phyloP scores from a whole-genome alignment of 1,140 invertebrate species.

The Phocides pigmalion region DNA sequence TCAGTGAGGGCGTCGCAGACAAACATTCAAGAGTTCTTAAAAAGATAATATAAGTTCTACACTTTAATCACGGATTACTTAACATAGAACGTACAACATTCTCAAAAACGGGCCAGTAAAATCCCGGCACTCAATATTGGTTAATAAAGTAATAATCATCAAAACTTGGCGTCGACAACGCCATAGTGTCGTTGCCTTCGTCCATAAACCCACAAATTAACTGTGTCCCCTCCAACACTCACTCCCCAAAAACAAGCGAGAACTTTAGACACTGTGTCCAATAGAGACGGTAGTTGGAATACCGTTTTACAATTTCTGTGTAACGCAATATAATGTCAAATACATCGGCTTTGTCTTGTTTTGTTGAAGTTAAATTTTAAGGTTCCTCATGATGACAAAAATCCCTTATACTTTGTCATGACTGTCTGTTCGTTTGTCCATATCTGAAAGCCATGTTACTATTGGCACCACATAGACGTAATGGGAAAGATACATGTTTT shows the following conservation, averaged over 20 bases:
- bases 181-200: conserved; percentile 61
- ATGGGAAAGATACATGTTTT: too few relatives aligned
- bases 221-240: conserved; percentile 27
- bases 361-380: conserved; percentile 57
- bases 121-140: conserved; percentile 74
- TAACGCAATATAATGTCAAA: conserved; percentile 51
- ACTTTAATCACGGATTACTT: neutral
- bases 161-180: conserved; percentile 70
- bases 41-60: too few relatives aligned
- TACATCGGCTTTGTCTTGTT: conserved; percentile 54
- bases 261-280: conserved; percentile 36
- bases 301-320: conserved; percentile 34
- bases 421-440: too few relatives aligned
- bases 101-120: conserved; percentile 38
- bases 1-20: too few relatives aligned
- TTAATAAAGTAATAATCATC: conserved; percentile 81
- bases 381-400: too few relatives aligned
- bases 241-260: conserved; percentile 12
- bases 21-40: too few relatives aligned
- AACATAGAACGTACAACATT: conserved; percentile 37
- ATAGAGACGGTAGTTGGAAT: conserved; percentile 40
- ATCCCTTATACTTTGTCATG: too few relatives aligned
- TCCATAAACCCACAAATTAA: conserved; percentile 29
- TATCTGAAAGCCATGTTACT: too few relatives aligned
- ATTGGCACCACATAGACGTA: too few relatives aligned